Base-by-base conservation (phyloP, 2,888 invertebrate species). In the Microctonus hyperodae region DNA sequence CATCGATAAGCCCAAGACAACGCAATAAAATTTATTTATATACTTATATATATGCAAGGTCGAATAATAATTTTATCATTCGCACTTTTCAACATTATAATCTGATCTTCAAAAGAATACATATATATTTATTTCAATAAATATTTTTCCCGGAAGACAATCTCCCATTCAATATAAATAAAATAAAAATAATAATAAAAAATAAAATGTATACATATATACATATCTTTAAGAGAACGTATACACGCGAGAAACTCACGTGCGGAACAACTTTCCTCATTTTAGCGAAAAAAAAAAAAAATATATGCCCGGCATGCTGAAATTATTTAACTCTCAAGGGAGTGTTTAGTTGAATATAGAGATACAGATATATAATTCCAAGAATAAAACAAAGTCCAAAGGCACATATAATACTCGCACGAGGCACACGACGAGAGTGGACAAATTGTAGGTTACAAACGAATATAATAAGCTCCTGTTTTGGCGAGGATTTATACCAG, bases 401-500 rank as follows among this genome's bases (percentile, higher is more conserved):
- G 69, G 7, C 61, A 69, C 70, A 68, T 72, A 73, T 33, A 65
- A 57, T 22, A 51, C 64, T 53, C 31, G 60, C 63, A 44, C 31
- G 64, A 62, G 72, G 72, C 71, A 71, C 73, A 73, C 73, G 81
- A 79, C 76, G 81, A 79, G 75, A 75, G 73, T 79, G 78, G 79
- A 82, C 81, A 83, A 82, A 83, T 83, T 83, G 83, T 77, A 82
- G 83, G 83, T 79, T 83, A 75, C 72, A 72, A 40, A 40, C 78
- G 74, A 75, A 81, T 81, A 82, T 82, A 83, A 82, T 80, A 81
- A 81, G 83, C 83, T 82, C 79, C 82, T 79, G 82, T 81, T 79
- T 74, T 78, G 74, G 69, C 64, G 61, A 59, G 63, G 56, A 50
- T 75, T 76, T 77, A 76, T 72, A 75, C 76, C 78, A 77, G 76